Evolutionary conservation across 1,140 invertebrate species (phyloP), one percentile per base, ranked within the genome.

Genomic region (Tribolium madens): DNA sequence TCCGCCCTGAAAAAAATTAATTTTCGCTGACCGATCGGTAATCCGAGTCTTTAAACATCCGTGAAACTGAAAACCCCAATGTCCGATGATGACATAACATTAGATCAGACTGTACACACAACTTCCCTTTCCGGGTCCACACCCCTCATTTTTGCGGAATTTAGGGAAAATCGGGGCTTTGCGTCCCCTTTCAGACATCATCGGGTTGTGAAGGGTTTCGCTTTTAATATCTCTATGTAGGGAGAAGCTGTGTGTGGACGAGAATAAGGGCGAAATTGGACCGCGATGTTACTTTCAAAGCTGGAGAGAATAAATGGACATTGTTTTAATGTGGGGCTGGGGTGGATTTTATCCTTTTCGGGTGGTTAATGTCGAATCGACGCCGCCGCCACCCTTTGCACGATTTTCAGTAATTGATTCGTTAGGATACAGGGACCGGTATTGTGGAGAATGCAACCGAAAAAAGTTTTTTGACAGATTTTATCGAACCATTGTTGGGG

Each of bases 81-180:
- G 57, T 52, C 64, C 75, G 64, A 42, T 71, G 76, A 75, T 78
- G 72, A 75, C 71, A 75, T 71, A 75, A 78, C 76, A 78, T 78
- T 78, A 78, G 76, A 68, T 75, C 76, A 78, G 76, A 69, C 76
- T 78, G 76, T 78, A 78, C 76, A 21, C n/a, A 42, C 46, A 10
- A 78, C 76, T 78, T 78, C 76, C 76, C 76, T 78, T 75, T 78
- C 72, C 76, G 68, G 71, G 71, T 74, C 46, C 46, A 71, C 76
- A 78, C 76, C 76, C 76, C 64, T 75, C 53, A 70, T 78, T 78
- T 78, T 78, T 78, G 76, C 60, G 52, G 57, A 78, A 78, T 78
- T 78, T 78, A 75, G 76, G 76, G 76, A 78, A 78, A 78, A 69
- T 64, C 33, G 18, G 70, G 70, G 76, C 15, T 60, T 47, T 73